These are phyloP conservation scores for Phalangium opilio DNA, from an alignment of 2,888 invertebrate species.

Conservation along the genomic window DNA sequence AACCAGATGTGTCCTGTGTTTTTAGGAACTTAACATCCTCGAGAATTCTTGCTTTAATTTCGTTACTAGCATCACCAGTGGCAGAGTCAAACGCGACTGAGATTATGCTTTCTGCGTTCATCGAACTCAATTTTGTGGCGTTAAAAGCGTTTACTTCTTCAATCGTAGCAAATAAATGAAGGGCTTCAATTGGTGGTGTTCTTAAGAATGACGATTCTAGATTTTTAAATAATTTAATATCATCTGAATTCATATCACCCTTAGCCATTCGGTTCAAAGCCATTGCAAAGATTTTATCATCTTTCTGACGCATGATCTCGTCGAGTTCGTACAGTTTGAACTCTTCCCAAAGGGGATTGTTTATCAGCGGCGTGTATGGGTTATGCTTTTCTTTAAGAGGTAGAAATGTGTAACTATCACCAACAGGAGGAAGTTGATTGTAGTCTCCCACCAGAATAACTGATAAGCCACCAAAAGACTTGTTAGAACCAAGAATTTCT, in stretches of 20 bases:
- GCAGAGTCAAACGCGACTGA: too few relatives aligned
- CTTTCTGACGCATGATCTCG: conserved; percentile 2
- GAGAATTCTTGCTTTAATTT: too few relatives aligned
- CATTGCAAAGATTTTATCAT: background rate
- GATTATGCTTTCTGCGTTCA: too few relatives aligned
- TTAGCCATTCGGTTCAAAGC: background rate
- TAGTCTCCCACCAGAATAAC: conserved; percentile 27
- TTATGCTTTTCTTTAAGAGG: background rate
- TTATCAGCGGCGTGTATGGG: background rate
- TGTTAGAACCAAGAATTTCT: conserved; percentile 24
- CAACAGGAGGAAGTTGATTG: conserved; percentile 26
- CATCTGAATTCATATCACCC: background rate
- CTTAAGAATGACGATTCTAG: background rate
- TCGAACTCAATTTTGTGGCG: background rate
- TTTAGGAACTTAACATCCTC: too few relatives aligned
- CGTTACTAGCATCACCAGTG: too few relatives aligned
- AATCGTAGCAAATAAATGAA: conserved; percentile 1
- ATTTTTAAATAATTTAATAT: background rate
- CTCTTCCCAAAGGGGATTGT: background rate
- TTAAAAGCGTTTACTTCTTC: conserved; percentile 2
- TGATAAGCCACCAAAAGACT: conserved; percentile 25
- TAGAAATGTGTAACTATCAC: conserved; percentile 12
- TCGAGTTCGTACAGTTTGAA: background rate
- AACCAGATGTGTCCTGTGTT: background rate
- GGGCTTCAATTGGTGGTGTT: background rate